These are phyloP conservation scores for Iphiclides podalirius DNA, from an alignment of 2,888 invertebrate species.

Conservation along the genomic window DNA sequence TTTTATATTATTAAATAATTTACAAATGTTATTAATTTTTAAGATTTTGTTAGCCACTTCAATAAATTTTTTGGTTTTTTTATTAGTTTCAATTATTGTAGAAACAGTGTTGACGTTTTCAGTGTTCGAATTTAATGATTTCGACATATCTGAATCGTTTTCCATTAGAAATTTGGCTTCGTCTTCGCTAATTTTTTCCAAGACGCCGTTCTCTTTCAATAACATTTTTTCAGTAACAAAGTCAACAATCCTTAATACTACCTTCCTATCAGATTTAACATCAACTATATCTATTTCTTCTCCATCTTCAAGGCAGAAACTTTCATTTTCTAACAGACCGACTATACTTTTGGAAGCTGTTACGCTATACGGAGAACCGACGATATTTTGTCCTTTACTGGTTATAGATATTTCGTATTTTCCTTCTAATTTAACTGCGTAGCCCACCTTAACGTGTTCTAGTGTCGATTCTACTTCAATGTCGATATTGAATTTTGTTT, in stretches of 20 bases:
- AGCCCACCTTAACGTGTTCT: constrained; percentile 76
- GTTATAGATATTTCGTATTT: constrained; percentile 79
- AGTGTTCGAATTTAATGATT: constrained; percentile 24
- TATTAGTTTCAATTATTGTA: constrained; percentile 15
- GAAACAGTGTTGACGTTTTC: constrained; percentile 24
- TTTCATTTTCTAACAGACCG: constrained; percentile 56
- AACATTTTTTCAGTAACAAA: constrained; percentile 80
- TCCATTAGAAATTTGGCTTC: constrained; percentile 64
- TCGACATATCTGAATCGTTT: constrained; percentile 38
- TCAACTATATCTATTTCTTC: constrained; percentile 74
- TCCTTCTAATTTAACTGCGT: constrained; percentile 72
- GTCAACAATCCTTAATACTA: constrained; percentile 74
- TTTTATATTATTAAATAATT: constrained; percentile 43
- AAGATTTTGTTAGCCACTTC: constrained; percentile 50
- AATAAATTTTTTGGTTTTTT: constrained; percentile 45
- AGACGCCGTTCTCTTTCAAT: constrained; percentile 70
- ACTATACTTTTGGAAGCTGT: constrained; percentile 65
- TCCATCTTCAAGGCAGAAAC: constrained; percentile 63
- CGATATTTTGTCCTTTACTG: constrained; percentile 75
- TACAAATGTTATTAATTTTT: constrained; percentile 56
- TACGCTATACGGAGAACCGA: constrained; percentile 81
- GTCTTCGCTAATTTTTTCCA: constrained; percentile 69
- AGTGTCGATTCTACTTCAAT: constrained; percentile 66
- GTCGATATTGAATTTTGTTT: constrained; percentile 73
- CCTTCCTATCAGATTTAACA: constrained; percentile 66